Base-by-base conservation (phyloP, 2,888 invertebrate species). In the Hermaeophaga mercurialis region DNA sequence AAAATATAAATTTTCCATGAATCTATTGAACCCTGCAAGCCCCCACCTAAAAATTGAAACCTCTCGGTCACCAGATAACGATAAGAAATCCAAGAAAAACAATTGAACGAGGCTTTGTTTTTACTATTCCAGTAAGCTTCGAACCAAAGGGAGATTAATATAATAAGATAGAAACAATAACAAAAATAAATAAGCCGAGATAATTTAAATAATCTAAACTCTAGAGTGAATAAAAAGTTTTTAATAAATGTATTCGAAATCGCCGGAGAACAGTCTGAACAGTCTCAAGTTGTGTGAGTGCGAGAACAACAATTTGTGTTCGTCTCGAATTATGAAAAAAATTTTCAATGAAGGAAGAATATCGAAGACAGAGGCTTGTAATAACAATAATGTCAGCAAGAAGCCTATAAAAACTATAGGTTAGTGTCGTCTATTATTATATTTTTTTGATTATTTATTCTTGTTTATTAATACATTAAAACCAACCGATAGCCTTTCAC, bases 361-460 rank as follows among this genome's bases (percentile, higher is more conserved):
- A 39, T 54, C 58, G 33, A 66, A 68, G 33, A 70, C 63, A 47
- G 73, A 73, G 56, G 64, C 68, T 39, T 72, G 71, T 59, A 65
- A 62, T 38, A 73, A 71, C 56, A 66, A 66, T n/a, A 70, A 68
- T 47, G 62, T 58, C 17, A 58, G 55, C 34, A 64, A 63, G 49
- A 59, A 65, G 54, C 33, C 58, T 1, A 15, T 52, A 26, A 70
- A 67, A 62, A 59, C 64, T 26, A 59, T 70, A 59, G 73, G 73
- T 74, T 56, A 68, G 68, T 64, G 73, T 73, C 56, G n/a, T n/a
- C n/a, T n/a, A n/a, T n/a, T n/a, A n/a, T n/a, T n/a, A n/a, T n/a
- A n/a, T n/a, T n/a, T n/a, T n/a, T n/a, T n/a, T n/a, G n/a, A n/a
- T n/a, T n/a, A n/a, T n/a, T n/a, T n/a, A n/a, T n/a, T n/a, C n/a